Evolutionary conservation across 2,888 invertebrate genomes (phyloP).

Genomic region (Crossocerus cetratus): DNA sequence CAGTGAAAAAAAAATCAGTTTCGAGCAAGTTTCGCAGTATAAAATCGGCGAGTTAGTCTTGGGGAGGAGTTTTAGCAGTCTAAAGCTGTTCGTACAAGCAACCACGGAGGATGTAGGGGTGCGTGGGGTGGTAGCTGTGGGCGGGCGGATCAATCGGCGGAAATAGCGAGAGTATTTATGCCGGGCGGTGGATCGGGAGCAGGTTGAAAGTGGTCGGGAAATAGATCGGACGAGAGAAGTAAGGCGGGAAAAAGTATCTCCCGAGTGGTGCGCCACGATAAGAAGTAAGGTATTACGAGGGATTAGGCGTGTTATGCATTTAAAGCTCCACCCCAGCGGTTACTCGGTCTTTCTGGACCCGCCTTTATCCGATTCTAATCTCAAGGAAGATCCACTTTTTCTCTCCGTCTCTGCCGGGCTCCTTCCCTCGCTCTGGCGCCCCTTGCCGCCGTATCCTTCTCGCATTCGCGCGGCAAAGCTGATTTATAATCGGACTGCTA

Average conservation of each 20-base stretch:
- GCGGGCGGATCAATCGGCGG: background rate
- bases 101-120: too few relatives aligned
- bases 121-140: too few relatives aligned
- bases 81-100: too few relatives aligned
- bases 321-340: slow-evolving; percentile 23
- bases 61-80: too few relatives aligned
- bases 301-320: slow-evolving; percentile 48
- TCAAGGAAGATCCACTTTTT: slow-evolving; percentile 9
- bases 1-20: too few relatives aligned
- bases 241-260: slow-evolving; percentile 2
- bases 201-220: too few relatives aligned
- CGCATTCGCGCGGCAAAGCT: background rate
- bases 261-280: slow-evolving; percentile 29
- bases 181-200: too few relatives aligned
- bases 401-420: background rate
- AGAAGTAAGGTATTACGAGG: slow-evolving; percentile 37
- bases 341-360: slow-evolving; percentile 8
- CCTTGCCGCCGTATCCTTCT: background rate
- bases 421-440: background rate
- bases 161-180: background rate
- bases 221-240: background rate
- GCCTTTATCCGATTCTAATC: slow-evolving; percentile 38
- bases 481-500: background rate
- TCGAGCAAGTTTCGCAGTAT: too few relatives aligned
- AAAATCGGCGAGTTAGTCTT: too few relatives aligned